These are phyloP conservation scores for Neodiprion fabricii DNA, from an alignment of 1,140 invertebrate species.

Conservation along the genomic window DNA sequence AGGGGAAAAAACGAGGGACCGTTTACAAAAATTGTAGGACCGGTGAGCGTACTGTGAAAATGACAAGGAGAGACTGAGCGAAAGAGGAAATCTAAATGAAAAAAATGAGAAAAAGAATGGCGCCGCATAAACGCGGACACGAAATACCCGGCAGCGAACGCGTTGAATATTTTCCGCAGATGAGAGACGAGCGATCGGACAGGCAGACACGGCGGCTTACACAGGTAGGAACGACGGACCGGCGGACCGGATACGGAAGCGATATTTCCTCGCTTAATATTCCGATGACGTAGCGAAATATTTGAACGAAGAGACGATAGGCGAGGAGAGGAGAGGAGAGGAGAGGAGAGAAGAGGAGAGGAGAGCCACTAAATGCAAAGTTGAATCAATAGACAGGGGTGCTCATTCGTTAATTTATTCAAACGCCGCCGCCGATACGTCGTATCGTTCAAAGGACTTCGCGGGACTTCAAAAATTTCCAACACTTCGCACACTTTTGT, in stretches of 20 bases:
- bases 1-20: background rate
- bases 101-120: background rate
- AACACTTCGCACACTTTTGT: too few species aligned
- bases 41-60: slow-evolving; percentile 14
- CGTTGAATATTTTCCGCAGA: background rate
- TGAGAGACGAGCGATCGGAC: background rate
- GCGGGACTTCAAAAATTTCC: too few species aligned
- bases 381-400: slow-evolving; percentile 27
- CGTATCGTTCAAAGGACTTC: background rate
- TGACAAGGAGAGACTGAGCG: background rate
- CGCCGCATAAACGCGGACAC: background rate
- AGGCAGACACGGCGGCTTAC: background rate
- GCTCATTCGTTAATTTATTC: slow-evolving; percentile 15
- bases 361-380: slow-evolving; percentile 16
- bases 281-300: slow-evolving; percentile 37
- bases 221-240: background rate
- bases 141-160: background rate
- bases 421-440: background rate
- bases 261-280: slow-evolving; percentile 41
- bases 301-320: slow-evolving; percentile 12
- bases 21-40: background rate
- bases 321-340: slow-evolving; percentile 4
- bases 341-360: background rate
- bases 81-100: background rate
- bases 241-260: slow-evolving; percentile 29